Evolutionary conservation across 2,113 vertebrate genomes (phyloP).

Genomic region (Mormoops blainvillei): DNA sequence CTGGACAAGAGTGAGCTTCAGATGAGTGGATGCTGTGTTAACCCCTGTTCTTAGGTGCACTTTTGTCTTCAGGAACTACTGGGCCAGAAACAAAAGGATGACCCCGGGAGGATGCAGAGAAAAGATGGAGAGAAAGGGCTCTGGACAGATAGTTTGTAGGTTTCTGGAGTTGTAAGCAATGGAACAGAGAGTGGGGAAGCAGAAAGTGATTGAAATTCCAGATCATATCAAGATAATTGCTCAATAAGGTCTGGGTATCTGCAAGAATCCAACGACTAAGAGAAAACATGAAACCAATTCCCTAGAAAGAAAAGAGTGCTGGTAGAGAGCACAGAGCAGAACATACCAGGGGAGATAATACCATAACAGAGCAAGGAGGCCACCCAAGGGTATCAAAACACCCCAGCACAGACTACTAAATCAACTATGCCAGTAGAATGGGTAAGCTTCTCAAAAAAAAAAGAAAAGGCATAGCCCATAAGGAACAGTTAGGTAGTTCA

Average conservation of each 20-base stretch:
- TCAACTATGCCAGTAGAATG: not conserved
- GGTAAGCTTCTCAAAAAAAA: not conserved
- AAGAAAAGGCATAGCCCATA: not conserved
- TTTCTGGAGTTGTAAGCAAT: not conserved
- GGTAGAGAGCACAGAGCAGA: not conserved
- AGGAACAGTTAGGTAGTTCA: not conserved
- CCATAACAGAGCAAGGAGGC: not conserved
- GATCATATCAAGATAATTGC: not conserved
- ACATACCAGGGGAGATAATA: not conserved
- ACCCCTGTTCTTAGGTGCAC: conserved; percentile 44
- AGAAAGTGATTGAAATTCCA: not conserved
- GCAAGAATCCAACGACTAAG: not conserved
- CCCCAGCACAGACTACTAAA: not conserved
- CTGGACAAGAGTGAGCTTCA: conserved; percentile 55
- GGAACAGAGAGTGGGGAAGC: not conserved
- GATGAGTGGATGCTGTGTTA: conserved; percentile 57
- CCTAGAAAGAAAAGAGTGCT: not conserved
- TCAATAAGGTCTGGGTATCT: not conserved
- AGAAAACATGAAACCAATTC: not conserved
- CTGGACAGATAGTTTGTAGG: not conserved
- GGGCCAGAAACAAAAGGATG: conserved; percentile 35
- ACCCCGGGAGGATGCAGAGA: not conserved
- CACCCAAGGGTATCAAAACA: not conserved
- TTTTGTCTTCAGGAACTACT: conserved; percentile 33
- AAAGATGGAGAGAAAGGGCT: not conserved